Conservation (phyloP, 2,797 vertebrate species). For the Serranus cabrilla region DNA sequence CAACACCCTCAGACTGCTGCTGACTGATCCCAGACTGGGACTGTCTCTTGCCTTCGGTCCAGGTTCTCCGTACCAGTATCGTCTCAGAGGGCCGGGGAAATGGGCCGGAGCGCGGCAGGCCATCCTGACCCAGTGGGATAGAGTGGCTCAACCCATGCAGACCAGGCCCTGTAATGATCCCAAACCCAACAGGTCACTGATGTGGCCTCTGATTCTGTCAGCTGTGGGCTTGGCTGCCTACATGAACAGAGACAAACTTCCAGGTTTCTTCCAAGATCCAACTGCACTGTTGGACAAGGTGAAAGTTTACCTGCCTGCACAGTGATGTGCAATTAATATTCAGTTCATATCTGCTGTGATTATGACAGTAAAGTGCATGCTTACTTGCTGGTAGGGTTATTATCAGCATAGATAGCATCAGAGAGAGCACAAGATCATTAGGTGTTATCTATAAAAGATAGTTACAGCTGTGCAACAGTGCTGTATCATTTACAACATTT, state of each 20-base stretch:
- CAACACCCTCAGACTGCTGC: constrained; percentile 77
- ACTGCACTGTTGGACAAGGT: constrained; percentile 63
- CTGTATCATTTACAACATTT: background rate
- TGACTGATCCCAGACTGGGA: constrained; percentile 89
- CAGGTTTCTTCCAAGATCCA: constrained; percentile 67
- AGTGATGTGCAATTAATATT: background rate
- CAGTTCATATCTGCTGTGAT: no score
- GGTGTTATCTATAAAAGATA: background rate
- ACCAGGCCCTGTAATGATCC: constrained; percentile 71
- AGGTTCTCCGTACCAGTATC: constrained; percentile 90
- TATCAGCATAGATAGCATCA: background rate
- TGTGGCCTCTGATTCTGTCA: constrained; percentile 60
- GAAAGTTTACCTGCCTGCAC: constrained; percentile 57
- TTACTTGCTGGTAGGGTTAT: background rate
- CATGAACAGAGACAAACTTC: constrained; percentile 50
- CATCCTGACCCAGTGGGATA: constrained; percentile 88
- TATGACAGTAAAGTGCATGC: no score
- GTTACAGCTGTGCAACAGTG: background rate
- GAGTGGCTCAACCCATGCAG: constrained; percentile 84
- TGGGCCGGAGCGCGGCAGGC: constrained; percentile 88
- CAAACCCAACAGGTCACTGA: constrained; percentile 31
- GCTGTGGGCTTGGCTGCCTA: constrained; percentile 57
- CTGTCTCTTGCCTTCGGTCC: constrained; percentile 85
- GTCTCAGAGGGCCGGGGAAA: constrained; percentile 87
- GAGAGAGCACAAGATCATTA: no score